These are phyloP conservation scores for Lithosia quadra DNA, from an alignment of 2,888 invertebrate genomes.

Conservation along the genomic window DNA sequence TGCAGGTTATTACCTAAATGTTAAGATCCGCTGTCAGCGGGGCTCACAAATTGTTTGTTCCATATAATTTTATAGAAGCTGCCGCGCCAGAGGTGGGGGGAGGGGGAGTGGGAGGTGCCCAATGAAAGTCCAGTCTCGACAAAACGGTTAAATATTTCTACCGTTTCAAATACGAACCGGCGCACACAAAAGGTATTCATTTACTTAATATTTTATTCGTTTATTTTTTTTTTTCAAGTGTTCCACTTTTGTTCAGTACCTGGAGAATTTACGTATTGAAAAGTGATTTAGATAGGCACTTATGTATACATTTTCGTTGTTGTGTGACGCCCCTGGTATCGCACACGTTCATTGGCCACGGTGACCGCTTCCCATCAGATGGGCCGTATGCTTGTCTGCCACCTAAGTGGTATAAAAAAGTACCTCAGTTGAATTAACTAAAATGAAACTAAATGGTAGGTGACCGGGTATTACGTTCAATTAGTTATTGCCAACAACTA, in stretches of 20 bases:
- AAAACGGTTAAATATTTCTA: slow-evolving; percentile 60
- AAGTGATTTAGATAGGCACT: background rate
- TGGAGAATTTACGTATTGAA: background rate
- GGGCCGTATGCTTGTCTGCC: no score
- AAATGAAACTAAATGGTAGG: no score
- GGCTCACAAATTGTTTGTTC: slow-evolving; percentile 74
- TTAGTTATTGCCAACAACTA: no score
- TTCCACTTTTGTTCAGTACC: slow-evolving; percentile 17
- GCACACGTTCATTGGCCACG: no score
- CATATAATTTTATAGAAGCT: slow-evolving; percentile 77
- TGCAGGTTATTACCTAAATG: slow-evolving; percentile 38
- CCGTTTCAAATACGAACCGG: slow-evolving; percentile 25
- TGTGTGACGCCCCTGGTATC: no score
- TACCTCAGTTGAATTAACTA: no score
- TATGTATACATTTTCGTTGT: no score
- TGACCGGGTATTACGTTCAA: no score
- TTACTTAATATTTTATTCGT: slow-evolving; percentile 48
- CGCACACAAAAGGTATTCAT: slow-evolving; percentile 47
- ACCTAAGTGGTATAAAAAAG: no score
- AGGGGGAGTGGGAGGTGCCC: slow-evolving; percentile 52
- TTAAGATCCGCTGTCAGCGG: slow-evolving; percentile 55
- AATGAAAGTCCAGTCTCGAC: slow-evolving; percentile 65
- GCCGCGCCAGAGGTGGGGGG: slow-evolving; percentile 42
- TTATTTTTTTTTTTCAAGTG: slow-evolving; percentile 29
- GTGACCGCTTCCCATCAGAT: no score